These are phyloP conservation scores for Saccostrea echinata DNA, from an alignment of 1,140 invertebrate species.

Conservation along the genomic window DNA sequence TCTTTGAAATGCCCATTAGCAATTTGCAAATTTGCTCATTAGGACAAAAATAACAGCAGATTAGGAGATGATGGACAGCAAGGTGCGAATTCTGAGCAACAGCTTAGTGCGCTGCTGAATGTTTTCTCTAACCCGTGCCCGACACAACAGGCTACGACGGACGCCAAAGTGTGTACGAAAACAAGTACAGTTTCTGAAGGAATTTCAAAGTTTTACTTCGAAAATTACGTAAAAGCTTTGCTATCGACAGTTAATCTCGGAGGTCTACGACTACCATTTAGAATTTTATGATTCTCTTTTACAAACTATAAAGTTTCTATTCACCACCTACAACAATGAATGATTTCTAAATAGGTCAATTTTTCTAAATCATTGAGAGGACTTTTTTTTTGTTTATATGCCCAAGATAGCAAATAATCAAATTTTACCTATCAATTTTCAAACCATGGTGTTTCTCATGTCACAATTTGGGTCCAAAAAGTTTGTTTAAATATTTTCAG, in stretches of 20 bases:
- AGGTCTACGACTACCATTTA: too few species aligned
- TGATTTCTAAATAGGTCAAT: too few species aligned
- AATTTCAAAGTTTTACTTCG: neutral
- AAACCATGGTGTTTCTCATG: too few species aligned
- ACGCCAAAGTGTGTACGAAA: neutral
- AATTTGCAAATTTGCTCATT: neutral
- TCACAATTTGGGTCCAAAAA: neutral
- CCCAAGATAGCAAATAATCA: too few species aligned
- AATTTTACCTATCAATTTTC: too few species aligned
- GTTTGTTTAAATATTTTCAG: constrained; percentile 33
- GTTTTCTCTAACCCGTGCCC: neutral
- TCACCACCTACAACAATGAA: too few species aligned
- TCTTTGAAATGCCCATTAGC: neutral
- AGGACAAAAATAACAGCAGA: constrained; percentile 12
- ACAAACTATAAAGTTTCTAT: too few species aligned
- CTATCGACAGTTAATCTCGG: neutral
- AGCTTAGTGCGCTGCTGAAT: neutral
- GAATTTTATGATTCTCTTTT: too few species aligned
- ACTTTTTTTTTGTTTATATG: too few species aligned
- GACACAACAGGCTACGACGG: neutral
- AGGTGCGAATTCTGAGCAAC: neutral
- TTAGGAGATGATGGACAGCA: neutral
- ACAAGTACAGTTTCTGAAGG: neutral
- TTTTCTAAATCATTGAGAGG: too few species aligned
- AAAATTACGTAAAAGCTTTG: neutral